A percentile compares a stretch with the other conserved stretches of the same genome.
Conservation (phyloP, 2,888 invertebrate genomes). For the Oligia strigilis region DNA sequence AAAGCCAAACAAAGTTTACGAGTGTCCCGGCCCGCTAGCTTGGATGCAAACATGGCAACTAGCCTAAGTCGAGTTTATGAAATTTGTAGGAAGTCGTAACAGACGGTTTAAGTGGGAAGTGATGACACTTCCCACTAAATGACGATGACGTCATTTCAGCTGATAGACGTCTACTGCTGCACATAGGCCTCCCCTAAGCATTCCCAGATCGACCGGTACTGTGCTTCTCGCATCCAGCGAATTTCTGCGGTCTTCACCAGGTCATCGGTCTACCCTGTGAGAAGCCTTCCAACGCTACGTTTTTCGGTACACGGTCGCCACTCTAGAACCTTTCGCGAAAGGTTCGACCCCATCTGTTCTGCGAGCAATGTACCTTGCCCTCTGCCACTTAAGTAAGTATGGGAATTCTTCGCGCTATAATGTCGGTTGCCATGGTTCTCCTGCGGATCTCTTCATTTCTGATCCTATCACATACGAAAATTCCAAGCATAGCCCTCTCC, state of each 20-base stretch:
- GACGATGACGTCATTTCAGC: background rate
- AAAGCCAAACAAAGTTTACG: conserved; percentile 42
- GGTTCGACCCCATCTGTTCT: background rate
- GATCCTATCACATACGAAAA: background rate
- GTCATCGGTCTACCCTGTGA: background rate
- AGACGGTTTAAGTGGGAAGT: background rate
- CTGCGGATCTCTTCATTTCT: background rate
- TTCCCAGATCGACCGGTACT: background rate
- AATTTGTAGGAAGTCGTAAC: background rate
- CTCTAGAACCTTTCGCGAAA: no score
- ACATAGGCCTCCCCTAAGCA: background rate
- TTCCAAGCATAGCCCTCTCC: background rate
- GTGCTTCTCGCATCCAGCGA: background rate
- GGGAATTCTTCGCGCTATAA: no score
- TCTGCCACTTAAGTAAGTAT: background rate
- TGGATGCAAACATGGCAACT: conserved; percentile 6
- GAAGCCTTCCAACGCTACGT: background rate
- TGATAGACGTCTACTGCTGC: background rate
- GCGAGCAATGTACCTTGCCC: background rate
- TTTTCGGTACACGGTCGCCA: background rate
- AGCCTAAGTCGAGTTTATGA: conserved; percentile 9
- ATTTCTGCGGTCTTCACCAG: background rate
- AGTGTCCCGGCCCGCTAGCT: conserved; percentile 13
- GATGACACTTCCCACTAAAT: no score
- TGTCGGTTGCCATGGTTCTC: background rate